phyloP scores from a whole-genome alignment of 2,113 vertebrate species.

The Heliornis fulica region DNA sequence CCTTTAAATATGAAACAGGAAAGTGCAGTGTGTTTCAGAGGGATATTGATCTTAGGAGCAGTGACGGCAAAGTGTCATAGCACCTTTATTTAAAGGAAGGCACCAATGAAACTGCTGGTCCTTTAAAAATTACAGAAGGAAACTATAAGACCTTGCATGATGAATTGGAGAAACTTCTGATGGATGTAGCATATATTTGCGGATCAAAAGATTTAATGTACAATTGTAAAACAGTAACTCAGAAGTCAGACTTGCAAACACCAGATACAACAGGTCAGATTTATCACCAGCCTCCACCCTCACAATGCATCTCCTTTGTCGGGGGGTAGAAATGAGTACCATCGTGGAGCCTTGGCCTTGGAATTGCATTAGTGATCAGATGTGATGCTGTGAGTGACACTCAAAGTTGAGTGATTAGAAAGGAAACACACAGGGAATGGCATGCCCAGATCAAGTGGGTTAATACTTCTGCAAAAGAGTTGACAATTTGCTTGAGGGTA shows the following conservation, averaged over 20 bases:
- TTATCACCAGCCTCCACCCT: not conserved
- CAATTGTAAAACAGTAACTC: not conserved
- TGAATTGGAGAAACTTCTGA: conserved; percentile 21
- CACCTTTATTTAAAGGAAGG: not conserved
- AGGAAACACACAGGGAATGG: not conserved
- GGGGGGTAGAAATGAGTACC: not conserved
- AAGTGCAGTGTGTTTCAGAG: not conserved
- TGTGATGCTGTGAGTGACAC: not conserved
- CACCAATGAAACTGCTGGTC: not conserved
- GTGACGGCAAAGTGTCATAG: not conserved
- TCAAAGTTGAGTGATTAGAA: not conserved
- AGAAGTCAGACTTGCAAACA: not conserved
- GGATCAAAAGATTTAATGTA: conserved; percentile 31
- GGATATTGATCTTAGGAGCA: not conserved
- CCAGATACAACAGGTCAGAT: not conserved
- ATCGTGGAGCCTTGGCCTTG: not conserved
- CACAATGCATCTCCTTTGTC: not conserved
- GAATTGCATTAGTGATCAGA: not conserved
- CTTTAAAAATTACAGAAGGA: not conserved
- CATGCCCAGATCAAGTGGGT: not conserved
- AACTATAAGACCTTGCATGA: not conserved
- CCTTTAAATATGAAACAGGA: conserved; percentile 10
- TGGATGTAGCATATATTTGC: not conserved
- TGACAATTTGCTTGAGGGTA: not conserved
- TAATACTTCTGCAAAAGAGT: not conserved